phyloP scores from a whole-genome alignment of 2,888 invertebrate genomes.

The Hetaerina titia region DNA sequence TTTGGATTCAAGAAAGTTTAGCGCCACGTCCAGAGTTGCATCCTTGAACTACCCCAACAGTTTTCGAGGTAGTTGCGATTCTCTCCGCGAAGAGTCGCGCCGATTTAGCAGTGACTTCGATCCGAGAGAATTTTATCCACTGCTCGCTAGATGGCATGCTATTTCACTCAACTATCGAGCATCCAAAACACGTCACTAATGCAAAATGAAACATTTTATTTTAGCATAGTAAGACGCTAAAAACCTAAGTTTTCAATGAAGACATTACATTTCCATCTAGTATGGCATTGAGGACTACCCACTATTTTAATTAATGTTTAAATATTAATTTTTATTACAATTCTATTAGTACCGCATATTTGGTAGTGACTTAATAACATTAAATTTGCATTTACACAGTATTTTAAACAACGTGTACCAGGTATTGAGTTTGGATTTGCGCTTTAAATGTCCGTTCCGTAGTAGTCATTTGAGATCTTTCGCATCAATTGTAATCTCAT shows the following conservation, averaged over 20 bases:
- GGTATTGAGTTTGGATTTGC: too few relatives aligned
- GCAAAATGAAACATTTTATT: constrained; percentile 13
- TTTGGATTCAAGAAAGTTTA: not conserved
- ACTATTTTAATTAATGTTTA: too few relatives aligned
- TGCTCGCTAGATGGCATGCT: constrained; percentile 51
- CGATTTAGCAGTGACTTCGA: constrained; percentile 33
- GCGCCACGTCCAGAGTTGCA: not conserved
- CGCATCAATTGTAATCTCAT: too few relatives aligned
- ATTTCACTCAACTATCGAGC: constrained; percentile 37
- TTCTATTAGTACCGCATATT: too few relatives aligned
- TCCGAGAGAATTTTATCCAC: constrained; percentile 9
- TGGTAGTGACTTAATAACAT: too few relatives aligned
- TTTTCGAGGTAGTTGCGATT: not conserved
- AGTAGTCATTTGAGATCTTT: too few relatives aligned
- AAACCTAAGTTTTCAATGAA: not conserved
- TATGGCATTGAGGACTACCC: too few relatives aligned
- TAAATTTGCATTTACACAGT: too few relatives aligned
- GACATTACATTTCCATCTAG: too few relatives aligned
- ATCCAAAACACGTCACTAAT: not conserved
- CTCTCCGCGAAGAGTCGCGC: constrained; percentile 41
- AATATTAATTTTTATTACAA: not conserved
- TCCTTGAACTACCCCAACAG: not conserved
- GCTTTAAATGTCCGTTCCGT: too few relatives aligned
- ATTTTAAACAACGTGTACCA: too few relatives aligned
- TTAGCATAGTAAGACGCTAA: not conserved